A percentile compares a stretch with the other conserved stretches of the same genome.
phyloP scores from a whole-genome alignment of 2,113 vertebrate genomes.

The Rhinichthys klamathensis region DNA sequence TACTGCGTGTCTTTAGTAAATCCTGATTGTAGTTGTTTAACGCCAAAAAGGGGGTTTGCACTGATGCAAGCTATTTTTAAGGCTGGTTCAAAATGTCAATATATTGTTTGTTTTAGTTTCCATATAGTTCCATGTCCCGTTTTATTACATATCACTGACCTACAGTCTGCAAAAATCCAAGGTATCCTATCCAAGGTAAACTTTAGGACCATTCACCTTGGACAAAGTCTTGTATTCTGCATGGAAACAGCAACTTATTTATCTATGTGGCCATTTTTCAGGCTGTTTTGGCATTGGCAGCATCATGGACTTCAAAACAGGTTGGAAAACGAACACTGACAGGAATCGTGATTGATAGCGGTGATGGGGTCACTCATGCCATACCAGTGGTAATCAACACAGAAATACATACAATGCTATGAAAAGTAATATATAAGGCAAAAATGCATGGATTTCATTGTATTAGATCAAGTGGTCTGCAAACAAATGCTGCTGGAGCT shows the following conservation, averaged over 20 bases:
- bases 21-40: too few relatives aligned
- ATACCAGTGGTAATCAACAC: constrained; percentile 83
- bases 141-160: too few relatives aligned
- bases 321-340: constrained; percentile 86
- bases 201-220: background rate
- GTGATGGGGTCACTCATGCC: constrained; percentile 87
- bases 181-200: background rate
- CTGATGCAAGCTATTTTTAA: too few relatives aligned
- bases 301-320: constrained; percentile 87
- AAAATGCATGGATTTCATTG: background rate
- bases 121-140: too few relatives aligned
- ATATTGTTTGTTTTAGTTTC: too few relatives aligned
- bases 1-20: too few relatives aligned
- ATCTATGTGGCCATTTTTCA: constrained; percentile 50
- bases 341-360: constrained; percentile 85
- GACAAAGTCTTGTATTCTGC: background rate
- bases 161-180: background rate
- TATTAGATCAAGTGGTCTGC: background rate
- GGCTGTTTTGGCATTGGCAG: constrained; percentile 86
- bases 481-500: background rate
- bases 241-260: background rate
- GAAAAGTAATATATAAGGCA: background rate
- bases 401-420: background rate
- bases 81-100: too few relatives aligned
- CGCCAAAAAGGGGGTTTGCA: too few relatives aligned